Evolutionary conservation across 2,888 invertebrate genomes (phyloP).

Genomic region (Drosophila antonietae): DNA sequence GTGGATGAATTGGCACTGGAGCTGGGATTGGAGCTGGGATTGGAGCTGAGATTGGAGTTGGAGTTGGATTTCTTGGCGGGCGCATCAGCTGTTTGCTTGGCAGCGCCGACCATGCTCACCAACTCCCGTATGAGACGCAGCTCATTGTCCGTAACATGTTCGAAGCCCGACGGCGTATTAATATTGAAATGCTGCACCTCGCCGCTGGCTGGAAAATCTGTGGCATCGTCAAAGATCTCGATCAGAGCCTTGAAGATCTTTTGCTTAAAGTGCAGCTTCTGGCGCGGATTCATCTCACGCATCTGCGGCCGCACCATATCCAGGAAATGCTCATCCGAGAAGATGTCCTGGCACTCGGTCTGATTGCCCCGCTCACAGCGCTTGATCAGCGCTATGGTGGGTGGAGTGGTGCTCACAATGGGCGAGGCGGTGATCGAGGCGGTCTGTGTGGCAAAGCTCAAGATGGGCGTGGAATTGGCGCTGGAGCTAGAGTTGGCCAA

Average conservation of each 20-base stretch:
- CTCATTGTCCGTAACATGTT: conserved; percentile 58
- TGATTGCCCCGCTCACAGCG: conserved; percentile 44
- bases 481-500: not conserved
- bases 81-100: conserved; percentile 51
- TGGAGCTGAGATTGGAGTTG: too few relatives aligned
- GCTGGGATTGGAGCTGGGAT: too few relatives aligned
- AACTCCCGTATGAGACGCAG: conserved; percentile 74
- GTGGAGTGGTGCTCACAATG: conserved; percentile 6
- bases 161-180: conserved; percentile 57
- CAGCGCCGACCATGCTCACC: conserved; percentile 71
- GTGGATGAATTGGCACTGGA: not conserved
- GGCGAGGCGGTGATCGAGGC: conserved; percentile 37
- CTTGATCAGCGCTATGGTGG: conserved; percentile 1
- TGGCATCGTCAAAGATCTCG: conserved; percentile 79
- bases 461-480: not conserved
- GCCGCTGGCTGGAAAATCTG: conserved; percentile 65
- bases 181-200: conserved; percentile 65
- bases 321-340: conserved; percentile 71
- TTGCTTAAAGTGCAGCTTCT: conserved; percentile 80
- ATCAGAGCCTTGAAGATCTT: conserved; percentile 74
- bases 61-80: not conserved
- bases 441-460: conserved; percentile 1
- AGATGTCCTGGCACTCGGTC: conserved; percentile 31
- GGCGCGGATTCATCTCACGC: conserved; percentile 78
- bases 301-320: conserved; percentile 73